These are phyloP conservation scores for Idaea straminata DNA, from an alignment of 2,888 invertebrate species.

Conservation along the genomic window DNA sequence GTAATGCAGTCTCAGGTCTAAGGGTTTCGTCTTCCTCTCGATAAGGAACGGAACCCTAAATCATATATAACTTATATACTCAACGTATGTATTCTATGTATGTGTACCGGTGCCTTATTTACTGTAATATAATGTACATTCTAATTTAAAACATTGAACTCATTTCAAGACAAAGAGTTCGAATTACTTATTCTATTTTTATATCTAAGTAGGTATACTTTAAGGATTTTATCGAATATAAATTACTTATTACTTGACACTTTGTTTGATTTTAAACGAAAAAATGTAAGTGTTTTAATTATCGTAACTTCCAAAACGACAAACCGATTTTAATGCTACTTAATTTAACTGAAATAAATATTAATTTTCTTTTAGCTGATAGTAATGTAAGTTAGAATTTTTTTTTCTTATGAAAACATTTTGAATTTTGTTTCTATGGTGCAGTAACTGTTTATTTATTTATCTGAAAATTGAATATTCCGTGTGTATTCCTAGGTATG, in stretches of 20 bases:
- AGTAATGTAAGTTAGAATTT: too few species aligned
- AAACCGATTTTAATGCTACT: too few species aligned
- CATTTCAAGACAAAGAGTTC: constrained; percentile 47
- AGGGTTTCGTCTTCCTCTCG: not conserved
- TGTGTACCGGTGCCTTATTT: constrained; percentile 60
- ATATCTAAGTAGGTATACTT: constrained; percentile 21
- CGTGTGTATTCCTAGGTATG: too few species aligned
- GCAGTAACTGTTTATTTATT: too few species aligned
- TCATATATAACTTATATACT: constrained; percentile 45
- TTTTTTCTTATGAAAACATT: too few species aligned
- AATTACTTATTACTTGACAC: constrained; percentile 30
- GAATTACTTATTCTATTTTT: constrained; percentile 38
- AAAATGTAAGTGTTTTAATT: too few species aligned
- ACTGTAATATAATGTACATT: constrained; percentile 61
- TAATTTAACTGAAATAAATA: too few species aligned
- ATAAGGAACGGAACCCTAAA: constrained; percentile 8
- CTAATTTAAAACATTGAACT: constrained; percentile 66
- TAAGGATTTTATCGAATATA: constrained; percentile 62
- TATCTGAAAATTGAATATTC: too few species aligned
- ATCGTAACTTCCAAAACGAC: too few species aligned
- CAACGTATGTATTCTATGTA: constrained; percentile 36
- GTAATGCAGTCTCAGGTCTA: not conserved
- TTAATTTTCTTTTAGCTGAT: too few species aligned
- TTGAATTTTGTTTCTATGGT: too few species aligned
- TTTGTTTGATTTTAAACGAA: constrained; percentile 30